These are phyloP conservation scores for Chaetops frenatus DNA, from an alignment of 2,113 vertebrate species.

Conservation along the genomic window DNA sequence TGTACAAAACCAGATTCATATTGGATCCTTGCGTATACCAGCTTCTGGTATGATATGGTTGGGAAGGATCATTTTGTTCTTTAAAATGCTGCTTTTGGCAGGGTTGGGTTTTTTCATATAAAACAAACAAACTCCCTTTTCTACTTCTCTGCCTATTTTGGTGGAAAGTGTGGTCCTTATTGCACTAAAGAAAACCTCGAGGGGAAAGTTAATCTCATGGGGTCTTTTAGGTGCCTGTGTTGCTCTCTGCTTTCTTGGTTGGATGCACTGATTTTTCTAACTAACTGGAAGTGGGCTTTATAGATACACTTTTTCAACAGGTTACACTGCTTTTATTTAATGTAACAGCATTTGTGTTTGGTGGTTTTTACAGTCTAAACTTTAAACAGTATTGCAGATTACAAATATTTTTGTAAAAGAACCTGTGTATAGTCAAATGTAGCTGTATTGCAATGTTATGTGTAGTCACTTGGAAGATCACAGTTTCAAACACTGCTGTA, in stretches of 20 bases:
- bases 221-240: not conserved
- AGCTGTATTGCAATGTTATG: not conserved
- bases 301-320: not conserved
- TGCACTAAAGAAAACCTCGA: not conserved
- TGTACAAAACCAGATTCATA: conserved; percentile 81
- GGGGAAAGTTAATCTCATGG: not conserved
- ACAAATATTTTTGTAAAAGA: not conserved
- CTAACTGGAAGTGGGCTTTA: not conserved
- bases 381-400: not conserved
- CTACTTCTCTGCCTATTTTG: not conserved
- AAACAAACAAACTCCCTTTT: not conserved
- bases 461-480: not conserved
- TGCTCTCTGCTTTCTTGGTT: conserved; percentile 20
- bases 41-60: conserved; percentile 42
- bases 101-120: not conserved
- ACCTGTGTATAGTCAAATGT: not conserved
- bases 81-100: not conserved
- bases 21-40: conserved; percentile 85
- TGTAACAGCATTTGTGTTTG: not conserved
- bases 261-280: not conserved
- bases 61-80: conserved; percentile 61
- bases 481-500: not conserved
- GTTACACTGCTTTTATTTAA: not conserved
- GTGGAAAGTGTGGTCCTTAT: not conserved
- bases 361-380: not conserved